Evolutionary conservation across 2,888 invertebrate species (phyloP).

Genomic region (Spialia ferax): DNA sequence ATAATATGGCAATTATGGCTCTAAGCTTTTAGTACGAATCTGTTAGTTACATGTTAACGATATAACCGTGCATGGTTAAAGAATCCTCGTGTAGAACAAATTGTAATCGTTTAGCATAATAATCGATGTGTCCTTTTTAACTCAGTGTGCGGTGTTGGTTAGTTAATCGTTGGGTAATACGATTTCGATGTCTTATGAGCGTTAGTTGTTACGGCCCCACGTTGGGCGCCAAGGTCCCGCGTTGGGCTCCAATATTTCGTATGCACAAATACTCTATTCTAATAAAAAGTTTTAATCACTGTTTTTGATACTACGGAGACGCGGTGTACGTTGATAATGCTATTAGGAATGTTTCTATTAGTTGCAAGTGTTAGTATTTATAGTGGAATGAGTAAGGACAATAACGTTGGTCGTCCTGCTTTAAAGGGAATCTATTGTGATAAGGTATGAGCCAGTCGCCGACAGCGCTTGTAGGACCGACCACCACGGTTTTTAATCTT

Average conservation of each 20-base stretch:
- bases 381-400: constrained; percentile 79
- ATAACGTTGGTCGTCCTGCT: constrained; percentile 75
- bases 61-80: constrained; percentile 64
- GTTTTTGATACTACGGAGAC: constrained; percentile 69
- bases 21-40: constrained; percentile 79
- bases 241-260: constrained; percentile 57
- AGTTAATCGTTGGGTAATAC: constrained; percentile 45
- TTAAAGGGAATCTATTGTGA: constrained; percentile 64
- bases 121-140: constrained; percentile 64
- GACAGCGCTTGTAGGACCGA: constrained; percentile 52
- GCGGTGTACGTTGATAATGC: constrained; percentile 56
- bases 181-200: constrained; percentile 55
- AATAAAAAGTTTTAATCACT: constrained; percentile 67
- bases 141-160: constrained; percentile 55
- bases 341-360: constrained; percentile 66
- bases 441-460: constrained; percentile 61
- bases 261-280: constrained; percentile 81
- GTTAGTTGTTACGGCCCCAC: constrained; percentile 45
- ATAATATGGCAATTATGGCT: constrained; percentile 59
- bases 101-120: constrained; percentile 63
- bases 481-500: constrained; percentile 70
- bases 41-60: constrained; percentile 70
- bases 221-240: constrained; percentile 49
- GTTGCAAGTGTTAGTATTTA: constrained; percentile 77
- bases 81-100: constrained; percentile 74